Evolutionary conservation across 2,888 invertebrate genomes (phyloP), one percentile per base, ranked within the genome.

Genomic region (Glaucopsyche alexis): DNA sequence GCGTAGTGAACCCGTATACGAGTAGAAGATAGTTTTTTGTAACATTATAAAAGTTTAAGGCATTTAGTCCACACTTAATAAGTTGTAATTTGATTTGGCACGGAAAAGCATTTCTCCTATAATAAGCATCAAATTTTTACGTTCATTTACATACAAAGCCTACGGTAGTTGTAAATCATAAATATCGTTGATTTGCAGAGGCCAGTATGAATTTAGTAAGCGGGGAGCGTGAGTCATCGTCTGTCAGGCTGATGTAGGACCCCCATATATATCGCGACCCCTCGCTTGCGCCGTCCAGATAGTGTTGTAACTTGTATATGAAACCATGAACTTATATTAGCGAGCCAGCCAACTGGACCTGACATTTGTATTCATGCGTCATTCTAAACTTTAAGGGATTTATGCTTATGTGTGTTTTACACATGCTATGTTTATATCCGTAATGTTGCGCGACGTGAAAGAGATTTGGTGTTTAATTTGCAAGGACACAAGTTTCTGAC

Each of bases 141-240:
- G 29, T 29, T 29, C 29, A 60, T 19, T 60, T 60, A 49, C 45
- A 52, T 42, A 42, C 7, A 7, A 7, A 42, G 42, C 42, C 7
- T 60, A 60, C 29, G 11, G 7, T 5, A 16, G 13, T 60, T 19
- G 9, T 55, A 60, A 60, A 60, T 60, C 60, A 38, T 60, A 60
- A 60, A 60, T 60, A 60, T 60, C 60, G 60, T 60, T 60, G 60
- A 60, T 60, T 29, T 60, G 60, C 60, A 38, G 60, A 29, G 60
- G 60, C 60, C 60, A 60, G 40, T 66, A 42, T 66, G 45, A 45
- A 67, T 67, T 67, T 67, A 67, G 67, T 67, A 19, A 60, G 55
- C 60, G 60, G 16, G 16, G 67, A 67, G 45, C 11, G 45, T 67
- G 67, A 67, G 67, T 67, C 67, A 67, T 67, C 45, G 67, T 16